Evolutionary conservation across 2,797 vertebrate species (phyloP).

Genomic region (Selene dorsalis): DNA sequence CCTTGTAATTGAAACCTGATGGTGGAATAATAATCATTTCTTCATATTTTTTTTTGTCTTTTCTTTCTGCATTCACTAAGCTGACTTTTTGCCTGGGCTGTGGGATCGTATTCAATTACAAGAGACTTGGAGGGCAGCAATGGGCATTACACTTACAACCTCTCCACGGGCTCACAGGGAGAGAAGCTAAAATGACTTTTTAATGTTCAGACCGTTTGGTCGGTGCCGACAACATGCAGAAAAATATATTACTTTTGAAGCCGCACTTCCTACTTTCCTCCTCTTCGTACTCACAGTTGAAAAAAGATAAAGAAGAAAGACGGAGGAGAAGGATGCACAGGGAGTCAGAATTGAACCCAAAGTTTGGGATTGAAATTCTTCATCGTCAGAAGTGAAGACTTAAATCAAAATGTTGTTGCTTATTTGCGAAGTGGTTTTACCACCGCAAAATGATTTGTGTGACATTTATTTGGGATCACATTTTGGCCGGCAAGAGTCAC

Average conservation of each 20-base stretch:
- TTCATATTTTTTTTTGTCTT: constrained; percentile 53
- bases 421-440: constrained; percentile 57
- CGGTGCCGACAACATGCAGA: constrained; percentile 31
- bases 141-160: constrained; percentile 48
- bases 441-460: constrained; percentile 73
- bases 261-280: constrained; percentile 21
- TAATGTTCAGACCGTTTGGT: constrained; percentile 34
- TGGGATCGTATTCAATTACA: constrained; percentile 64
- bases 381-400: constrained; percentile 23
- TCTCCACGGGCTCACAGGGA: constrained; percentile 29
- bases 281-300: constrained; percentile 1
- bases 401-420: constrained; percentile 57
- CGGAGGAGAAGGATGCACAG: constrained; percentile 9
- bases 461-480: constrained; percentile 72
- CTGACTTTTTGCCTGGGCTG: constrained; percentile 56
- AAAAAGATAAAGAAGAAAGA: constrained; percentile 7
- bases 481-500: constrained; percentile 58
- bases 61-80: constrained; percentile 59
- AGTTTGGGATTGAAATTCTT: constrained; percentile 35
- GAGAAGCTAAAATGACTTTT: constrained; percentile 48
- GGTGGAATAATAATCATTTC: constrained; percentile 77
- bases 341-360: constrained; percentile 29
- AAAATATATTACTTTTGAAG: constrained; percentile 39
- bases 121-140: constrained; percentile 46
- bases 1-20: constrained; percentile 82